phyloP scores from a whole-genome alignment of 2,113 vertebrate genomes.

The Calidris pygmaea region DNA sequence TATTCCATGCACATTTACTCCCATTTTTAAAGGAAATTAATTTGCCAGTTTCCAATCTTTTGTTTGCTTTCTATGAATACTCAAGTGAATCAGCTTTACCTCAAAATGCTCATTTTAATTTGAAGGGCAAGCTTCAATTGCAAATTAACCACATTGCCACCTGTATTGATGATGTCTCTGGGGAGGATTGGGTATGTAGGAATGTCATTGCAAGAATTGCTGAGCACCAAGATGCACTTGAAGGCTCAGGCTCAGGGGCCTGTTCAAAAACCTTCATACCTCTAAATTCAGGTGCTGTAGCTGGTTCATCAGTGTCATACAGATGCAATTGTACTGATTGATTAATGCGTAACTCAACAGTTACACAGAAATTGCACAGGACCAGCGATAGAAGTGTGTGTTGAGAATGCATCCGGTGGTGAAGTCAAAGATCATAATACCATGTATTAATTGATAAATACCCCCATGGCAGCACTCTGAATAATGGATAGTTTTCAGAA shows the following conservation, averaged over 20 bases:
- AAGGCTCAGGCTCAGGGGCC: background rate
- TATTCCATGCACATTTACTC: background rate
- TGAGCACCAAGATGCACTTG: background rate
- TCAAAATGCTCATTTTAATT: background rate
- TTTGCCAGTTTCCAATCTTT: background rate
- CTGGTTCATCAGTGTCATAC: background rate
- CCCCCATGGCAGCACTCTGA: background rate
- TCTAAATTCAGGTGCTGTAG: background rate
- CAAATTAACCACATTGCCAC: background rate
- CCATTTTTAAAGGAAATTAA: background rate
- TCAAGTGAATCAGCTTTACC: background rate
- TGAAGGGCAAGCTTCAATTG: background rate
- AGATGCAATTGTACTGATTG: background rate
- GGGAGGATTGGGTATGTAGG: background rate
- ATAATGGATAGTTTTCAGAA: background rate
- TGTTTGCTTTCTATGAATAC: background rate
- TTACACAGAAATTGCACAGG: background rate
- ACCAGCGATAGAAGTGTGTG: accelerated
- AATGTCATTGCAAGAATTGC: background rate
- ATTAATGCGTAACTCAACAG: background rate
- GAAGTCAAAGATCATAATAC: background rate
- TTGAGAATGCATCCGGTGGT: background rate
- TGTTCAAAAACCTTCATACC: background rate
- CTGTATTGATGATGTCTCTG: background rate
- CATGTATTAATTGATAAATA: constrained; percentile 11